Evolutionary conservation across 30 jellyfish, hydroid and myxozoan species (phyloP), one percentile per base, ranked within the genome.

Genomic region (Cassiopea xamachana): DNA sequence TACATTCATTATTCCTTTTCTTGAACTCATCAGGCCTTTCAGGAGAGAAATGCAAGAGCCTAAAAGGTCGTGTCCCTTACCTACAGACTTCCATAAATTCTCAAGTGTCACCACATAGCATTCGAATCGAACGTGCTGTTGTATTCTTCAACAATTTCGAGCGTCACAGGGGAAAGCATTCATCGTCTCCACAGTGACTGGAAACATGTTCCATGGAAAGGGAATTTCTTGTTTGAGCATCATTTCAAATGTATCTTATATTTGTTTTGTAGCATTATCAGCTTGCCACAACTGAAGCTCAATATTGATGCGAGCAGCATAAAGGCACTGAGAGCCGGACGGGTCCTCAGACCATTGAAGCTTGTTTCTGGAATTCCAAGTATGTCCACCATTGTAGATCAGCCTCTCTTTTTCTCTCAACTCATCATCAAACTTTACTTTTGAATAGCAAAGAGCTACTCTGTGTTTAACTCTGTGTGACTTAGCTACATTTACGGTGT

Each of bases 331-430:
- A 92, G 99, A 80, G 99, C 99, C 17, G 99, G 99, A 55, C 92
- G 99, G 27, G 99, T 96, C 43, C 97, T 96, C 64, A 89, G 99
- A 51, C 99, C 99, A 15, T 73, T 96, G 85, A 96, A 96, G 91
- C 98, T 96, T 72, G 98, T 96, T 27, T 96, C 99, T 59, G 99
- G 99, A 68, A 92, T 96, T 59, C 99, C 99, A 92, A 96, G 99
- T 96, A 92, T 87, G 98, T 92, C 72, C 83, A 50, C 72, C 80
- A 46, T 72, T 68, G 83, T 75, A 75, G 18, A 47, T 84, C 75
- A 46, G 6, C 58, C 12, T 76, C 17, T 59, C 8, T 59, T 59
- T 7, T 6, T 6, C 8, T 59, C 69, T 59, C 69, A 6, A 7
- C 69, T 59, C 14, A 59, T 14, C 69, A 6, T 59, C 69, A 27